Evolutionary conservation across 2,888 invertebrate species (phyloP), one percentile per base, ranked within the genome.

Genomic region (Mellilla xanthometata): DNA sequence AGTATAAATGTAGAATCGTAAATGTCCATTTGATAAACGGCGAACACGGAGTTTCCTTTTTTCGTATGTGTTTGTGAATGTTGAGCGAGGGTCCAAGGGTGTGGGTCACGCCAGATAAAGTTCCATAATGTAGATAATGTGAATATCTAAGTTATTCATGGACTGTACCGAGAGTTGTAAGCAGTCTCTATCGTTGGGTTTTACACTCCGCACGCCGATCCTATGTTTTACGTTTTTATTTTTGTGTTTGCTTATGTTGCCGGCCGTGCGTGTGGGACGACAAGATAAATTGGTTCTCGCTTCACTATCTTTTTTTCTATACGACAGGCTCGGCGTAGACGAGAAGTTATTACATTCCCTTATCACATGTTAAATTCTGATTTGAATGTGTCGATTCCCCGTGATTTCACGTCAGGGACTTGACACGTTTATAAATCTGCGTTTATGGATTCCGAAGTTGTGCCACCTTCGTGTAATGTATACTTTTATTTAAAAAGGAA

Each of bases 51-150:
- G 66, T 67, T 68, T 63, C 59, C 53, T 64, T 60, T 62, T 45
- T 56, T 57, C 56, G 56, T 58, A 60, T 66, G 54, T 57, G 59
- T 69, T 75, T 63, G 33, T 39, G 41, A 48, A 38, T 68, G 58
- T 69, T 67, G 65, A 65, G 67, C 65, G 62, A 68, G 82, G 83
- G 81, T 82, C 80, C 81, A 81, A 76, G 67, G 69, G 72, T 73
- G 65, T 68, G 71, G 69, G 72, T 72, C 71, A 70, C 70, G 64
- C 83, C 88, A 86, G 88, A 88, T 86, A 79, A 82, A 86, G 89
- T 83, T 86, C 84, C 81, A 74, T 76, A 72, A 74, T 88, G 88
- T 88, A 88, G 87, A 88, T 88, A 88, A 84, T 89, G 88, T 89
- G 87, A 87, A 89, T 88, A 88, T 81, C 79, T 85, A 88, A 86